Evolutionary conservation across 2,888 invertebrate species (phyloP).

Genomic region (Lochmaea capreae): DNA sequence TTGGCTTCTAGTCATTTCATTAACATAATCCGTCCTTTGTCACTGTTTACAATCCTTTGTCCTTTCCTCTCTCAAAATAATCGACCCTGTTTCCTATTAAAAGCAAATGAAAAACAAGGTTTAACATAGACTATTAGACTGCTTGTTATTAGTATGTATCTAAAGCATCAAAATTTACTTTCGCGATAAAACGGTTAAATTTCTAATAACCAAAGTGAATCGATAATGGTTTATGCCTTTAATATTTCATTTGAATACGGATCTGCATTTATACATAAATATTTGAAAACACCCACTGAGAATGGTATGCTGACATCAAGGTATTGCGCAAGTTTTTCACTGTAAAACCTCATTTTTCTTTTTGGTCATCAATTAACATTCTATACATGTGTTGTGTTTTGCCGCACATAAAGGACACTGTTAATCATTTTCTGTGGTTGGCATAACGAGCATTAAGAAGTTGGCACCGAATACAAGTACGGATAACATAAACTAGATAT

Average conservation of each 20-base stretch:
- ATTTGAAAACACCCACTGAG: constrained; percentile 7
- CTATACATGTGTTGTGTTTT: constrained; percentile 34
- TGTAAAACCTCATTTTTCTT: constrained; percentile 31
- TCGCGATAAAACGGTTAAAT: too few species aligned
- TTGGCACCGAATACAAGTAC: neutral
- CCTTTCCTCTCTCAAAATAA: neutral
- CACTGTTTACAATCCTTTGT: neutral
- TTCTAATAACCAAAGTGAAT: neutral
- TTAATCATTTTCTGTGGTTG: constrained; percentile 38
- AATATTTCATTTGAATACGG: neutral
- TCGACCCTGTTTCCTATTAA: neutral
- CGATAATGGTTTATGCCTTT: neutral
- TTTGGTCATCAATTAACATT: constrained; percentile 40
- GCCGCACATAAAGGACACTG: constrained; percentile 29
- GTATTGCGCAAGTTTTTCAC: constrained; percentile 32
- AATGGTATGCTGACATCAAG: constrained; percentile 21
- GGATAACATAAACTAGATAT: neutral
- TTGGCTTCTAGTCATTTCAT: neutral
- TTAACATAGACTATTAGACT: neutral
- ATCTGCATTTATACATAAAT: neutral
- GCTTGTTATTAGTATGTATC: too few species aligned
- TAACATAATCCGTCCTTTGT: constrained; percentile 4
- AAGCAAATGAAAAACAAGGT: neutral
- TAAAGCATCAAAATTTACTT: too few species aligned
- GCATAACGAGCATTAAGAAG: neutral